Evolutionary conservation across 2,113 vertebrate species (phyloP).

Genomic region (Ellobius talpinus): DNA sequence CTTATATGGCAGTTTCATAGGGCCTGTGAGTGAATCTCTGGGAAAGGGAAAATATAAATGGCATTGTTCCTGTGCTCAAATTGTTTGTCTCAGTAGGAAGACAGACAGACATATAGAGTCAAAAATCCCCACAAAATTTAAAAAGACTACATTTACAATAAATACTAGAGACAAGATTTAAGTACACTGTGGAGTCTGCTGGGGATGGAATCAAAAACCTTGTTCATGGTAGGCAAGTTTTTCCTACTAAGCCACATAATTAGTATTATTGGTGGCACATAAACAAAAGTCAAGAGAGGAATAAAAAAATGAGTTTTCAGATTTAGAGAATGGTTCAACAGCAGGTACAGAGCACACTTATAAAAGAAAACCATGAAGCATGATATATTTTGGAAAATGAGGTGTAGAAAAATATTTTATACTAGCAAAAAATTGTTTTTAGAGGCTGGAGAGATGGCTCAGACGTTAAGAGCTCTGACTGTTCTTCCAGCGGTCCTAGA

Average conservation of each 20-base stretch:
- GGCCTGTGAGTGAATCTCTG: not conserved
- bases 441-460: not conserved
- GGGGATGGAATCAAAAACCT: not conserved
- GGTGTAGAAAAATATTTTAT: not conserved
- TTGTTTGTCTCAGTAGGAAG: conserved; percentile 49
- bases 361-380: conserved; percentile 12
- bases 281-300: conserved; percentile 53
- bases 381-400: not conserved
- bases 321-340: not conserved
- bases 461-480: too few relatives aligned
- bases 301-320: conserved; percentile 39
- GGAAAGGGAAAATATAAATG: not conserved
- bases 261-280: not conserved
- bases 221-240: not conserved
- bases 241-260: not conserved
- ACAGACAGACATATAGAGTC: not conserved
- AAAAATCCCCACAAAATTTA: not conserved
- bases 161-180: not conserved
- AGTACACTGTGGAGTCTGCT: not conserved
- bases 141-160: conserved; percentile 26
- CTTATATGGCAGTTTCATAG: not conserved
- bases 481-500: too few relatives aligned
- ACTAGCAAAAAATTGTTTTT: not conserved
- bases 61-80: conserved; percentile 11
- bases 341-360: not conserved